Evolutionary conservation across 2,797 vertebrate species (phyloP).

Genomic region (Adrianichthys oophorus): DNA sequence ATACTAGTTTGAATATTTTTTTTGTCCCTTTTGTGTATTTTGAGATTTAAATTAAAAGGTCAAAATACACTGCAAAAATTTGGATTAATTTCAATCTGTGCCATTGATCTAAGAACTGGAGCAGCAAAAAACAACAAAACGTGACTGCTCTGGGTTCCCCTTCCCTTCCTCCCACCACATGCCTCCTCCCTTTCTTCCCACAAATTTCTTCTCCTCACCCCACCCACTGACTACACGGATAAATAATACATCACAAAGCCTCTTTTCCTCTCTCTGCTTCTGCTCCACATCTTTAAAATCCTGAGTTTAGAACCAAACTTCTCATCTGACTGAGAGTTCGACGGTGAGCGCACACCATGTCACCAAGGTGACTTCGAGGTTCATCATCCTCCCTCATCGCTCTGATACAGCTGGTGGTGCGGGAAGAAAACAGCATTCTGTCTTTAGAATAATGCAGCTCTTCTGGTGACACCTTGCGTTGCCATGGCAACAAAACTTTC

Average conservation of each 20-base stretch:
- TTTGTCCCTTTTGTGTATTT: not conserved
- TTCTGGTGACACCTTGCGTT: conserved; percentile 57
- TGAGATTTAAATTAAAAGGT: not conserved
- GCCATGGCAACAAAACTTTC: conserved; percentile 77
- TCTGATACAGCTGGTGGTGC: conserved; percentile 39
- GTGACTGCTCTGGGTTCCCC: conserved; percentile 33
- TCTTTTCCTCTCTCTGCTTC: conserved; percentile 31
- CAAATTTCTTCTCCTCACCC: conserved; percentile 39
- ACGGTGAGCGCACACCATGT: conserved; percentile 2
- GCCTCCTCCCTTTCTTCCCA: conserved; percentile 33
- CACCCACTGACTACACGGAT: conserved; percentile 56
- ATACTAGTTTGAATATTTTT: too few relatives aligned
- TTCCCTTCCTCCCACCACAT: conserved; percentile 2
- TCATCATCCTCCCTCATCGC: conserved; percentile 2
- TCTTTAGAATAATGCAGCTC: conserved; percentile 45
- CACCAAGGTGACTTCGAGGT: conserved; percentile 11
- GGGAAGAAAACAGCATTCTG: conserved; percentile 44
- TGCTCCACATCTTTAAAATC: conserved; percentile 18
- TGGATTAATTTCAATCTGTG: not conserved
- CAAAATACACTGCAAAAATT: not conserved
- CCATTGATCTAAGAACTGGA: conserved; percentile 9
- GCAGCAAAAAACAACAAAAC: conserved; percentile 41
- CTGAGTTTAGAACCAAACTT: conserved; percentile 17
- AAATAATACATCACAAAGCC: conserved; percentile 72
- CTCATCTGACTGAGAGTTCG: not conserved